phyloP scores from a whole-genome alignment of 2,797 vertebrate genomes.

The Choloepus didactylus region DNA sequence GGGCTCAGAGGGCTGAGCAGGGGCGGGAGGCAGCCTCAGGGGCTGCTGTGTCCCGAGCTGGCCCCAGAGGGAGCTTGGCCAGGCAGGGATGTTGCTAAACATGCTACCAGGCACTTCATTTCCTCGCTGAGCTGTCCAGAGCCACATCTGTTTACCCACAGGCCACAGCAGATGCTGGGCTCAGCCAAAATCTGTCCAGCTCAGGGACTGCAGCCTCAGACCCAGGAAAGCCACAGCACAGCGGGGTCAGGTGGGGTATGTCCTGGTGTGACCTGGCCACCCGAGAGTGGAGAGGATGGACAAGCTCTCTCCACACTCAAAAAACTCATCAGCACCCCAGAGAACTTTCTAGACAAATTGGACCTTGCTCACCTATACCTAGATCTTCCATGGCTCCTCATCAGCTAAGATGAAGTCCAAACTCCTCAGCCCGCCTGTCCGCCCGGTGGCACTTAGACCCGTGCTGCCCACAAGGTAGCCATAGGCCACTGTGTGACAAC shows the following conservation, averaged over 20 bases:
- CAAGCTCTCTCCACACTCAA: background rate
- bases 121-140: background rate
- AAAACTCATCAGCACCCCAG: background rate
- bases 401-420: background rate
- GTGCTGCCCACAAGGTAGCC: background rate
- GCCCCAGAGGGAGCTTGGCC: background rate
- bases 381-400: background rate
- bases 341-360: background rate
- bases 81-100: background rate
- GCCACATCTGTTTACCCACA: background rate
- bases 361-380: background rate
- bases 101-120: background rate
- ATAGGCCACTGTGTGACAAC: background rate
- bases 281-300: background rate
- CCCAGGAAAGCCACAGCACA: too few species aligned
- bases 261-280: background rate
- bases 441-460: background rate
- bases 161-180: background rate
- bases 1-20: background rate
- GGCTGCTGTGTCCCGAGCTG: background rate
- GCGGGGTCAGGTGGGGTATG: rapidly evolving
- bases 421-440: background rate
- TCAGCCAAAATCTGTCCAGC: background rate
- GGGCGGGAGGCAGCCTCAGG: rapidly evolving
- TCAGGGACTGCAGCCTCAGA: too few species aligned